Percentiles rank a stretch among this genome's conserved stretches.
phyloP scores from a whole-genome alignment of 2,797 vertebrate species.

The Hyperoplus lanceolatus region DNA sequence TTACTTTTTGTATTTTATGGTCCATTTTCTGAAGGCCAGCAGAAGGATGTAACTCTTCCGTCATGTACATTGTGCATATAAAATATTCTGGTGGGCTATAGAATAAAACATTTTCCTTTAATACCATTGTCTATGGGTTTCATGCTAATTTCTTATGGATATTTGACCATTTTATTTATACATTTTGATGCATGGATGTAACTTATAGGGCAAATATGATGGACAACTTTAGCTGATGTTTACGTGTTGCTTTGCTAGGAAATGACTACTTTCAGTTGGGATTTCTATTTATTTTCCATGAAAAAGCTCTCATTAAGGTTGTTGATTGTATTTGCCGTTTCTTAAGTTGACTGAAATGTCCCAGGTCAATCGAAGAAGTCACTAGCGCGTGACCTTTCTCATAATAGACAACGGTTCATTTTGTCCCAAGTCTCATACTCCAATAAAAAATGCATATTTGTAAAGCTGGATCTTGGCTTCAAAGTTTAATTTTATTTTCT shows the following conservation, averaged over 20 bases:
- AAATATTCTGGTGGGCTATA: slow-evolving; percentile 58
- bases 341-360: neutral
- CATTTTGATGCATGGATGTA: slow-evolving; percentile 49
- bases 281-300: slow-evolving; percentile 23
- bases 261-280: slow-evolving; percentile 8
- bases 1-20: slow-evolving; percentile 7
- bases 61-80: slow-evolving; percentile 18
- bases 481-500: neutral
- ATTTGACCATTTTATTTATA: slow-evolving; percentile 31
- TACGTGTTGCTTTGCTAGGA: slow-evolving; percentile 4
- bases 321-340: slow-evolving; percentile 14
- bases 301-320: slow-evolving; percentile 23
- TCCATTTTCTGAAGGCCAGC: slow-evolving; percentile 30
- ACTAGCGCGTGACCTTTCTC: neutral
- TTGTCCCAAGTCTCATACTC: neutral
- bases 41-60: slow-evolving; percentile 13
- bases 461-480: slow-evolving; percentile 5
- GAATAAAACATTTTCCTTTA: slow-evolving; percentile 64
- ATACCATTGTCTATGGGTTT: slow-evolving; percentile 23
- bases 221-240: slow-evolving; percentile 4
- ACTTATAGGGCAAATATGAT: slow-evolving; percentile 10
- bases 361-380: slow-evolving; percentile 1
- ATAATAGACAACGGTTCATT: neutral
- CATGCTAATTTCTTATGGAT: slow-evolving; percentile 24
- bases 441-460: neutral